Evolutionary conservation across 2,888 invertebrate genomes (phyloP), one percentile per base, ranked within the genome.

Genomic region (Conops quadrifasciatus): DNA sequence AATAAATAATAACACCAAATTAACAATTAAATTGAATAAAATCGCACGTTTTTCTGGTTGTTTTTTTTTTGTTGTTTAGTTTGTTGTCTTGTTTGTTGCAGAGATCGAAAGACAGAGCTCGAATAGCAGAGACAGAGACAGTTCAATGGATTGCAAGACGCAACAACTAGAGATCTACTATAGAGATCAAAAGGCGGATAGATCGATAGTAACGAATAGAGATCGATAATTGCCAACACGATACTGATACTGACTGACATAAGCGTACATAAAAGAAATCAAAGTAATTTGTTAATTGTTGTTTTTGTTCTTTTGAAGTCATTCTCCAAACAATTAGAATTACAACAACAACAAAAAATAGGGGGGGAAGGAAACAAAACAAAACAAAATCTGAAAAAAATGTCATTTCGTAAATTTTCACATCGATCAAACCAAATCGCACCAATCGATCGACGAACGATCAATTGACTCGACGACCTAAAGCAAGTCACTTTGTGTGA

Each of bases 371-470:
- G 19, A 4, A 21, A 43, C 16, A 62, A 45, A 36, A 62, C 36
- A 64, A 43, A 49, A 64, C 64, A 24, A 2, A 19, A 49, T 19
- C 19, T 49, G n/a, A 49, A 49, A 7, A 36, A 65, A 67, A 67
- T 67, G 58, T 67, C 66, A 67, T 67, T 67, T 58, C 24, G 66
- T 67, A 67, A n/a, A 67, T 58, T 67, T 67, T 11, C 53, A 56
- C 36, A 56, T 67, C 67, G 59, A 67, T 67, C 45, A 59, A 59
- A 36, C 26, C 49, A 28, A 64, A 60, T 67, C 45, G 45, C 43
- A 36, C 26, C 49, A 28, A 64, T 26, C n/a, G 28, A 60, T 30
- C 60, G 56, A 56, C 28, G n/a, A n/a, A n/a, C 63, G 24, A 63
- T 1, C 63, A 47, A 63, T 63, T 16, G 26, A 63, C 19, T 36